phyloP scores from a whole-genome alignment of 2,113 vertebrate genomes.

The Rhizomys pruinosus region DNA sequence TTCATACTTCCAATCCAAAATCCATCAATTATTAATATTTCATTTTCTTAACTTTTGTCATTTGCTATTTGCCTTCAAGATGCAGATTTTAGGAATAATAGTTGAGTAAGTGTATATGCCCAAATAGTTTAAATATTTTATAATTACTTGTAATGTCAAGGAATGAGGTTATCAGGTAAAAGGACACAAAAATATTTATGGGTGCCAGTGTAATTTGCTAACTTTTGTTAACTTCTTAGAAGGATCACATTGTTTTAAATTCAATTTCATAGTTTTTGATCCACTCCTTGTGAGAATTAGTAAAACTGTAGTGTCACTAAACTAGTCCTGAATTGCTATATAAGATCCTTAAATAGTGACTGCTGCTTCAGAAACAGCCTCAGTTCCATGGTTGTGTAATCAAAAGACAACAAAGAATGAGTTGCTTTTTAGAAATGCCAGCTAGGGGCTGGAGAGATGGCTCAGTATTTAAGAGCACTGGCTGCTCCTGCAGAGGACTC shows the following conservation, averaged over 20 bases:
- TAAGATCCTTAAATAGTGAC: neutral
- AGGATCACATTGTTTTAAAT: neutral
- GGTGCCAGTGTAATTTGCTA: neutral
- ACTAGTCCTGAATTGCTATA: neutral
- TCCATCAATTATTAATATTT: neutral
- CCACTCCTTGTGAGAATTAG: neutral
- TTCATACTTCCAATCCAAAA: constrained; percentile 23
- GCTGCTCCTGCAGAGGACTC: too few relatives aligned
- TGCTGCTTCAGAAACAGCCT: constrained; percentile 21
- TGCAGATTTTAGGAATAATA: neutral
- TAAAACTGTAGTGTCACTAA: neutral
- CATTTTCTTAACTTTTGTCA: neutral
- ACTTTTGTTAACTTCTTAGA: neutral
- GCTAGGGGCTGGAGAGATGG: too few relatives aligned
- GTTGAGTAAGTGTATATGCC: neutral
- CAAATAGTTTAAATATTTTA: neutral
- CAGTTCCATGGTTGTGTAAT: constrained; percentile 45
- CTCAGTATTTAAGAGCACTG: too few relatives aligned
- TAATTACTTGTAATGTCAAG: constrained; percentile 5
- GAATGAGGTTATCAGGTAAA: constrained; percentile 6
- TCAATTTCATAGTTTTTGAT: constrained; percentile 46
- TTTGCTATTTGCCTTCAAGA: constrained; percentile 29
- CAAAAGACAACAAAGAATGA: constrained; percentile 20
- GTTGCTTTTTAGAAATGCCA: neutral
- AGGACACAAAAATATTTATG: constrained; percentile 34